Evolutionary conservation across 1,140 invertebrate species (phyloP), one percentile per base, ranked within the genome.

Genomic region (Marisa cornuarietis): DNA sequence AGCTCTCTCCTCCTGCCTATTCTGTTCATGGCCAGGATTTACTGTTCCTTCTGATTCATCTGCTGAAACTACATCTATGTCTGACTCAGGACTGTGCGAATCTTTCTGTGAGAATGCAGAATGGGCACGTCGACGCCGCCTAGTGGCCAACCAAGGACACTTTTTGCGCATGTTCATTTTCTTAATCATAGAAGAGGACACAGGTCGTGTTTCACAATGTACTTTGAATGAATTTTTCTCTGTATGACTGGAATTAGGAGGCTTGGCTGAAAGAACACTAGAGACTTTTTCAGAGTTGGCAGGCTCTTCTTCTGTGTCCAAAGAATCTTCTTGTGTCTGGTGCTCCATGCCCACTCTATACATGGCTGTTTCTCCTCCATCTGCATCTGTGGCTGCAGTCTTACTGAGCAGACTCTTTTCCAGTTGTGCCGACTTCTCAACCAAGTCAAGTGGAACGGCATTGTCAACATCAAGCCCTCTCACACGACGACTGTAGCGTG

Each of bases 401-500:
- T 18, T n/a, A 51, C 74, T 79, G 22, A 63, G 24, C 31, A 74
- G 52, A 24, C 72, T 77, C 68, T 82, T 82, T 54, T 83, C 80
- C 16, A 80, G 61, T 52, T 74, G 54, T 79, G 80, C 82, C 24
- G 80, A 65, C 63, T 82, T 83, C 66, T 87, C 86, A 42, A 85
- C 82, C 13, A 80, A 31, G 72, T 87, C 85, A 71, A 86, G 71
- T 26, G 84, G 79, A 9, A 83, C 69, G 16, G 71, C 71, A 24
- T 78, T 31, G 51, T 86, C 85, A 16, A 81, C 82, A 3, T 86
- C 82, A 31, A 86, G 75, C 0, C 88, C 88, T 51, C 86, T 81
- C 7, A 88, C 82, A 63, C 88, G 79, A 16, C 87, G 85, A 81
- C 88, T 90, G 52, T 76, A 84, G n/a, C 88, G 81, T 10, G 80